A percentile compares a stretch with the other conserved stretches of the same genome.
phyloP scores from a whole-genome alignment of 2,113 vertebrate genomes.

The human (Homo sapiens) region DNA sequence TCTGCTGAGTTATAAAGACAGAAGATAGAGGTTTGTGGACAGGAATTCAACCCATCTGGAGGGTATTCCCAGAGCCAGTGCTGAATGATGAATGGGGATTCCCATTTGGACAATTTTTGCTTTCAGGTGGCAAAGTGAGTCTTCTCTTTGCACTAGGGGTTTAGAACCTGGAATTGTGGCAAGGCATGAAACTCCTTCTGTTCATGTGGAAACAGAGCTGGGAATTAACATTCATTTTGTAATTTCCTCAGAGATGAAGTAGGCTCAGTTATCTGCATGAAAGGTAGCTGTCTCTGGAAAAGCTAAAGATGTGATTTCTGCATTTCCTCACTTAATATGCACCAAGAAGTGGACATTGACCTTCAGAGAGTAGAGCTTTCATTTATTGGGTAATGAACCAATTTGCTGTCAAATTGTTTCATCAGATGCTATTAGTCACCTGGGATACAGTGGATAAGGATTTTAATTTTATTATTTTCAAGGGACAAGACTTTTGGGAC shows the following conservation, averaged over 20 bases:
- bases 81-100: not conserved
- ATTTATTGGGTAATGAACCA: constrained; percentile 69
- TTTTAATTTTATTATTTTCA: constrained; percentile 73
- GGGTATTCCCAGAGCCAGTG: not conserved
- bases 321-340: constrained; percentile 64
- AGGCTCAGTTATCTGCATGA: constrained; percentile 43
- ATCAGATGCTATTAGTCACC: constrained; percentile 68
- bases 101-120: constrained; percentile 48
- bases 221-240: constrained; percentile 36
- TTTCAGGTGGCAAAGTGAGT: constrained; percentile 44
- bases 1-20: not conserved
- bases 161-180: constrained; percentile 45
- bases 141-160: constrained; percentile 16
- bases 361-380: constrained; percentile 54
- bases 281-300: constrained; percentile 56
- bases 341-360: constrained; percentile 66
- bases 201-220: constrained; percentile 36
- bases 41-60: not conserved
- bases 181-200: constrained; percentile 40
- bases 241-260: constrained; percentile 63
- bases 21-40: not conserved
- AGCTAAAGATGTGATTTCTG: constrained; percentile 40
- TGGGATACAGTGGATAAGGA: constrained; percentile 49
- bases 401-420: constrained; percentile 73
- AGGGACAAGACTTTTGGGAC: not conserved